phyloP scores from a whole-genome alignment of 2,797 vertebrate species.

The Sebastes vulpes region DNA sequence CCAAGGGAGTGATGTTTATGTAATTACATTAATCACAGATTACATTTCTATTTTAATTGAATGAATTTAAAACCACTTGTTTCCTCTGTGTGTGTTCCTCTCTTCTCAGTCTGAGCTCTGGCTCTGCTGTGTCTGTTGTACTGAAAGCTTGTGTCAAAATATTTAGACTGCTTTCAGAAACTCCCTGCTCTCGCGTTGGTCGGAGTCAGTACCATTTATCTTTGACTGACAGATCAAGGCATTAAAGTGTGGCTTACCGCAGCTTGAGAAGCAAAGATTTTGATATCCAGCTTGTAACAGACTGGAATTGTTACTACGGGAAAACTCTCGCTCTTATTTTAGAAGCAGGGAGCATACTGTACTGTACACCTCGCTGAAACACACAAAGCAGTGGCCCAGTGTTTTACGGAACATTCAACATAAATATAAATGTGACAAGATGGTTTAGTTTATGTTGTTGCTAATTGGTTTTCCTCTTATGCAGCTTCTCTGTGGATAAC shows the following conservation, averaged over 20 bases:
- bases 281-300: constrained; percentile 17
- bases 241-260: constrained; percentile 26
- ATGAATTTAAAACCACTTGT: neutral
- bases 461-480: neutral
- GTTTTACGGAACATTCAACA: neutral
- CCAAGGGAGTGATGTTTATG: neutral
- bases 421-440: neutral
- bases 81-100: neutral
- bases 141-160: constrained; percentile 44
- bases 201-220: constrained; percentile 36
- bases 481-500: neutral
- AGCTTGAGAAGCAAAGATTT: constrained; percentile 19
- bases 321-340: neutral
- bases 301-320: neutral
- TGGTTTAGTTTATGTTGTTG: neutral
- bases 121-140: neutral
- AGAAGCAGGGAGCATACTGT: neutral
- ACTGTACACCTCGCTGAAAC: neutral
- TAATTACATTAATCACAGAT: neutral
- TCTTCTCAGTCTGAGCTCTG: constrained; percentile 20
- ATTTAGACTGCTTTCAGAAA: constrained; percentile 38
- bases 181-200: constrained; percentile 8
- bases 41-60: neutral
- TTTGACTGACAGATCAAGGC: constrained; percentile 63
- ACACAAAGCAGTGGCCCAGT: neutral